Evolutionary conservation across 2,888 invertebrate genomes (phyloP), one percentile per base, ranked within the genome.

Genomic region (Phytoseiulus persimilis): DNA sequence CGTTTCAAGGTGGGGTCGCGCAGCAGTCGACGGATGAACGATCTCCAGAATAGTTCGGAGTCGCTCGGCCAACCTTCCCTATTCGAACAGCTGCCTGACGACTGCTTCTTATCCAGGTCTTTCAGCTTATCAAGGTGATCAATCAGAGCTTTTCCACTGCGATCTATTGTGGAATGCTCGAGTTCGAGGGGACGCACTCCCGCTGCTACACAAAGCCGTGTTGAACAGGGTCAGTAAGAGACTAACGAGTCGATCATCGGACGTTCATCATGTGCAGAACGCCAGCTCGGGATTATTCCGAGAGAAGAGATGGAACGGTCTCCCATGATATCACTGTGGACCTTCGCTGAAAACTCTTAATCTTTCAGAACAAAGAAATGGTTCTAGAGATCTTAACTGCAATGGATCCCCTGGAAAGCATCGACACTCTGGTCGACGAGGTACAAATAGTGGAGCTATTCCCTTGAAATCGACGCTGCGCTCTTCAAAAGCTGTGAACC

Each of bases 321-420:
- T n/a, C n/a, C n/a, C n/a, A 6, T 39, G 39, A 39, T 6, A 9
- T 9, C 9, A 83, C 31, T 6, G n/a, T 31, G 31, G 31, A n/a
- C n/a, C n/a, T n/a, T n/a, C 14, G n/a, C 6, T 31, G 83, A n/a
- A 31, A 31, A n/a, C 83, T 2, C 14, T 32, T 31, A 2, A 32
- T 84, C 87, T 1, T 87, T 23, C 87, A 87, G 87, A 87, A 87
- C 23, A 87, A 87, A 45, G 32, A 39, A 33, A 87, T 87, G 87
- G 87, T 87, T 33, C 28, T 87, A 18, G 87, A 87, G 33, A 87
- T 87, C 45, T 31, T 87, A 18, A 87, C n/a, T 32, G 87, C 87
- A 3, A 87, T 87, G 87, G 87, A 87, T n/a, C 87, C 87, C 39
- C 45, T 87, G n/a, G 87, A 87, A 33, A 87, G 87, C 87, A 87